These are phyloP conservation scores for Oscarella lobularis DNA, from an alignment of 37 sponge, comb jelly and placozoan genomes.

Conservation along the genomic window DNA sequence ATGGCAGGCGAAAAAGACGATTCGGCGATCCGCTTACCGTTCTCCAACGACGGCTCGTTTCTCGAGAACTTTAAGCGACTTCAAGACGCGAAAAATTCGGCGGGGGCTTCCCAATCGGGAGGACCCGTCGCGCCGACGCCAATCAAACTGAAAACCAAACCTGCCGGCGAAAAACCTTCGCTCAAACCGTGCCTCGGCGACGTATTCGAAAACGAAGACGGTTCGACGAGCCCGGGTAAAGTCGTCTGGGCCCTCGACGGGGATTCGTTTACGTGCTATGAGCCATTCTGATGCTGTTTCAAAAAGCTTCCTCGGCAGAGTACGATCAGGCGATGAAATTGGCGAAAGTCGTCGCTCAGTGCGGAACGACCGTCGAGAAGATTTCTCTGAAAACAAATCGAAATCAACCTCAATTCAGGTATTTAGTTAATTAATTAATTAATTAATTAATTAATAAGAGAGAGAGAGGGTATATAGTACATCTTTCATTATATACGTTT, in stretches of 20 bases:
- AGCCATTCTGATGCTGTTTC: too few species aligned
- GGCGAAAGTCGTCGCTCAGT: slow-evolving; percentile 2
- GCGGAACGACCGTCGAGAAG: neutral
- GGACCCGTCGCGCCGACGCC: too few species aligned
- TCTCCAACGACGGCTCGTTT: slow-evolving; percentile 85
- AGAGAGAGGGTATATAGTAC: too few species aligned
- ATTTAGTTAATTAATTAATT: neutral
- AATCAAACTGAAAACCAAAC: too few species aligned
- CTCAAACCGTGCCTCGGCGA: too few species aligned
- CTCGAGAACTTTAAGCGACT: slow-evolving; percentile 55
- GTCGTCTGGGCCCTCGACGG: neutral
- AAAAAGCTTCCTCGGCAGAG: neutral
- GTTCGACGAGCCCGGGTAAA: neutral
- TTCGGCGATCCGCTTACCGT: slow-evolving; percentile 9
- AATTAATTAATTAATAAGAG: slow-evolving; percentile 1
- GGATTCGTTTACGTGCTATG: neutral
- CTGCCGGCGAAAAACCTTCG: too few species aligned
- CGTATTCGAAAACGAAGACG: too few species aligned
- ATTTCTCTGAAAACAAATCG: neutral
- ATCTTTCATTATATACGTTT: too few species aligned
- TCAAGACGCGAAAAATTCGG: slow-evolving; percentile 30
- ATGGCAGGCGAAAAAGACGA: too few species aligned
- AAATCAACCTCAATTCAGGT: neutral
- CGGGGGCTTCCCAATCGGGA: neutral
- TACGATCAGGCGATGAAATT: neutral